Percentiles rank a stretch among this genome's conserved stretches.
These are phyloP conservation scores for Gymnothorax reevesii DNA, from an alignment of 2,797 vertebrate genomes.

Conservation along the genomic window DNA sequence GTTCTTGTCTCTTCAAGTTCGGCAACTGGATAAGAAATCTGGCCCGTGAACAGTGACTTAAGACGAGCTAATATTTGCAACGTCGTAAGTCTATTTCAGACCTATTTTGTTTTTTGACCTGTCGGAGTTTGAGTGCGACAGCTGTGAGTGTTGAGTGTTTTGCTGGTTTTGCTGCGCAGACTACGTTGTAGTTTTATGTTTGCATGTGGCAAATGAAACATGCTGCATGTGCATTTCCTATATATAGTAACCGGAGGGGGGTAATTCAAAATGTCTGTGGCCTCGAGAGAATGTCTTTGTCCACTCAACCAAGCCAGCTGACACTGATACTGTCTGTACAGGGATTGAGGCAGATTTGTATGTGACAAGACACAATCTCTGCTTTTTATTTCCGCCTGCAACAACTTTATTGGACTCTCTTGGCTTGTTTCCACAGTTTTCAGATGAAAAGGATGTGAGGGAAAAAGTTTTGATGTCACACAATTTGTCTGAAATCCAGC, in stretches of 20 bases:
- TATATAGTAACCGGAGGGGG: not conserved
- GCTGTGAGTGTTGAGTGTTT: not conserved
- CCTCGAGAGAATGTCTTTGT: not conserved
- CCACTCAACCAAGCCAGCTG: not conserved
- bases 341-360: not conserved
- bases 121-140: not conserved
- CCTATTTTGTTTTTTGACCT: not conserved
- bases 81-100: too few relatives aligned
- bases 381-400: not conserved
- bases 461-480: not conserved
- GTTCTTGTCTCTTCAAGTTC: too few relatives aligned
- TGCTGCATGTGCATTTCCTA: not conserved
- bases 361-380: not conserved
- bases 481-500: not conserved
- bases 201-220: not conserved
- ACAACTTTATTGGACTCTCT: not conserved
- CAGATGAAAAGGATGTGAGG: not conserved
- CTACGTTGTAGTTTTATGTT: not conserved
- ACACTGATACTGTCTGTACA: not conserved
- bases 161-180: not conserved
- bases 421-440: not conserved
- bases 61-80: too few relatives aligned
- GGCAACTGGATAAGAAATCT: too few relatives aligned
- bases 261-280: not conserved
- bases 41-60: too few relatives aligned